Base-by-base conservation (phyloP, 2,113 vertebrate genomes). In the Collichthys lucidus region DNA sequence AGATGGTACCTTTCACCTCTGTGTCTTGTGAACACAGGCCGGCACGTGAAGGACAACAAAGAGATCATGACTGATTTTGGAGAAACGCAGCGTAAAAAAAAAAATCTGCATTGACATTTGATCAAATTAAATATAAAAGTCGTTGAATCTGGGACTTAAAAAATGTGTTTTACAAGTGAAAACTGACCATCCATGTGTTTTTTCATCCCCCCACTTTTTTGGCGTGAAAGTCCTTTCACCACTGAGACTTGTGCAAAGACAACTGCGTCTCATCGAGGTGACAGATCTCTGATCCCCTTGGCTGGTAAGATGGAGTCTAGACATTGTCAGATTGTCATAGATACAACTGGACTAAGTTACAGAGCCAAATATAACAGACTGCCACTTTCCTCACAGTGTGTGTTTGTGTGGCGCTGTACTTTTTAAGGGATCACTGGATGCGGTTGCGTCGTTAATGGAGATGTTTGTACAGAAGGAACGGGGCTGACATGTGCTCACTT, bases 281-380 rank as follows among this genome's bases (percentile, higher is more conserved):
- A 80, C 84, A 60, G 55, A 77, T 52, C 69, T 68, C 16, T 65
- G 60, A 71, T 84, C 77, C 77, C 82, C 53, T 76, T 86, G 83
- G 79, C 89, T 78, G 65, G 29, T 71, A 55, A 77, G 64, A 89
- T 56, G 67, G 35, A 82, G 74, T 82, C 26, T 75, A 80, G 72
- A 86, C 85, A 86, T 89, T 87, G 83, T 87, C 70, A 82, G 82
- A 63, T 40, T 47, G 90, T 84, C 85, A 65, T 6, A 70, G 61
- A 78, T 77, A 50, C 81, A 65, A 80, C 17, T 46, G 75, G 76
- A 67, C 72, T 76, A 65, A 80, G 59, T 66, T 79, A 74, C 74
- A 55, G 16, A 53, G 53, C 77, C 88, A 90, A 90, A 86, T 86
- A 82, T 85, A 90, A 86, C 85, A 79, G 74, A 40, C 9, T 80